A percentile compares a stretch with the other conserved stretches of the same genome.
Evolutionary conservation across 2,797 vertebrate species (phyloP).

Genomic region (Podargus strigoides): DNA sequence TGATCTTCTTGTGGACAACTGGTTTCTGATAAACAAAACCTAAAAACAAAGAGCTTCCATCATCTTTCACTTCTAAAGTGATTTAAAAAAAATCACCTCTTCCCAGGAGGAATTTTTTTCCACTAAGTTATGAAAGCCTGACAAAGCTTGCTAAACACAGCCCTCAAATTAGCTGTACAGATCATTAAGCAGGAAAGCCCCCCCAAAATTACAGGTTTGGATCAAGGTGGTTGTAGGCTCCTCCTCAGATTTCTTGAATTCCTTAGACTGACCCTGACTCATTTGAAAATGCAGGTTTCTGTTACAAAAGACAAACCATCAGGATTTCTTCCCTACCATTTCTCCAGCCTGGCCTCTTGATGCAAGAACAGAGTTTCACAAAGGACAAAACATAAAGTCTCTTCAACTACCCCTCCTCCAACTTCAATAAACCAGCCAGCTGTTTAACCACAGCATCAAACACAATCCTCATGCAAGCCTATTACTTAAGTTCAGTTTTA

Average conservation of each 20-base stretch:
- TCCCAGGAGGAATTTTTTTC: neutral
- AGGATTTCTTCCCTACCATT: neutral
- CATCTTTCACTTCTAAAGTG: neutral
- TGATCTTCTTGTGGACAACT: constrained; percentile 99
- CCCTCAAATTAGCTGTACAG: neutral
- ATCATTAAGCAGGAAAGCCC: neutral
- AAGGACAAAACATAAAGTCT: neutral
- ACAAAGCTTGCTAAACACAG: neutral
- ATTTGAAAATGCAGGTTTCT: neutral
- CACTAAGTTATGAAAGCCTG: neutral
- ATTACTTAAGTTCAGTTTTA: neutral
- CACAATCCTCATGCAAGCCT: neutral
- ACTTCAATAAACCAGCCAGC: neutral
- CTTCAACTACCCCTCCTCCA: neutral
- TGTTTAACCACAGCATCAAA: neutral
- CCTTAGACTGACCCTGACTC: neutral
- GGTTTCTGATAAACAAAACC: constrained; percentile 99
- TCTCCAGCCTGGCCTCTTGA: neutral
- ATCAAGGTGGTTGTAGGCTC: neutral
- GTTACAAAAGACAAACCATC: neutral
- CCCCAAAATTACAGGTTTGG: neutral
- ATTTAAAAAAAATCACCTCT: neutral
- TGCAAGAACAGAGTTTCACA: neutral
- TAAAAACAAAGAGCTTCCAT: constrained; percentile 66
- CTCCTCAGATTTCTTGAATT: neutral